phyloP scores from a whole-genome alignment of 2,797 vertebrate genomes.

The Falco naumanni region DNA sequence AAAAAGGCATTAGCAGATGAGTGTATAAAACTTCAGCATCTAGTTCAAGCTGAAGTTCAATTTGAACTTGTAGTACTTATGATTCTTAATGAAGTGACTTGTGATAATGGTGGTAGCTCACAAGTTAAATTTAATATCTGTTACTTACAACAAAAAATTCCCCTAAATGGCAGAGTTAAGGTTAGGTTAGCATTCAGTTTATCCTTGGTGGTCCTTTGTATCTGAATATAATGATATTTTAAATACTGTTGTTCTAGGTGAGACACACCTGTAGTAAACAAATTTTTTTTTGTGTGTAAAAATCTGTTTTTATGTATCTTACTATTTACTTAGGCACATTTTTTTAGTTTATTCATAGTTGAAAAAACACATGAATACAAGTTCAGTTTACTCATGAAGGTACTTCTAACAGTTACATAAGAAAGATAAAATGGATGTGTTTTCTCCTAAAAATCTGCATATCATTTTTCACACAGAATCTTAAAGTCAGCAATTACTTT shows the following conservation, averaged over 20 bases:
- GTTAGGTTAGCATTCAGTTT: neutral
- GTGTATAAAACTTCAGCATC: neutral
- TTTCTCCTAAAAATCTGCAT: neutral
- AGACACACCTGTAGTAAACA: neutral
- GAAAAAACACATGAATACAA: neutral
- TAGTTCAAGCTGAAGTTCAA: neutral
- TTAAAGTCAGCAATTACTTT: conserved; percentile 8
- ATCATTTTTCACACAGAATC: neutral
- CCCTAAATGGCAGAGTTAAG: neutral
- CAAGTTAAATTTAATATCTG: neutral
- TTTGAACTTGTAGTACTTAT: neutral
- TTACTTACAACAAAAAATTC: neutral
- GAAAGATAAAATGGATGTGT: neutral
- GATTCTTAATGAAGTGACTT: neutral
- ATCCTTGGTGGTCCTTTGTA: neutral
- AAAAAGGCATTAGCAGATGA: neutral
- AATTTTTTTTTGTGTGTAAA: neutral
- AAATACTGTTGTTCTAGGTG: neutral
- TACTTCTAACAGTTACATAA: neutral
- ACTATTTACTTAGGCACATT: neutral
- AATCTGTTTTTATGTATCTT: neutral
- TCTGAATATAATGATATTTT: neutral
- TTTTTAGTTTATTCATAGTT: neutral
- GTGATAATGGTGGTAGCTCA: neutral
- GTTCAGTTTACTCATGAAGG: neutral